Evolutionary conservation across 2,113 vertebrate species (phyloP), one percentile per base, ranked within the genome.

Genomic region (Sphaerodactylus townsendi): DNA sequence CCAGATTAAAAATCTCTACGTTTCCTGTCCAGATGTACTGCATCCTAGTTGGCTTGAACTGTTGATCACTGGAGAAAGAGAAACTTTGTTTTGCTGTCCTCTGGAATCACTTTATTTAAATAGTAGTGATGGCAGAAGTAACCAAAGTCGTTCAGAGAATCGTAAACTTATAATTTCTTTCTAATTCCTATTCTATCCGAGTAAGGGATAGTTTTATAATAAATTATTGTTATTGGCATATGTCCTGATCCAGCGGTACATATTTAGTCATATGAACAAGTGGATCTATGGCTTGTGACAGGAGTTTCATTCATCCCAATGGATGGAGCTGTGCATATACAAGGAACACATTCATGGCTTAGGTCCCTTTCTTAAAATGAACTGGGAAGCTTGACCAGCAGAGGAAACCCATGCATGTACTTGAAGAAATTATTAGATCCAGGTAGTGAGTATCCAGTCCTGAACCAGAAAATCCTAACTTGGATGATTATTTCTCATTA

Each of bases 1-100:
- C 77, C 72, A 73, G 21, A 77, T 80, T n/a, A 87, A 87, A 87
- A 44, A 53, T 19, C 79, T 87, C 44, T 90, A 50, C 15, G 59
- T 37, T 81, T 90, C 37, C 35, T 62, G 86, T 35, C 75, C 35
- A 41, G 11, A 23, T 30, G 10, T 5, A 10, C 0, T 0, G 0
- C 0, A 85, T 84, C 37, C 84, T 59, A 33, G 85, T 39, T 83
- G 0, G 0, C 65, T 90, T 59, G 78, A 28, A 86, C 85, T 72
- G 39, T 62, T 48, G 50, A 48, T 66, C 14, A 48, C 39, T 46
- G 69, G 48, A 44, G 82, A 85, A 68, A 88, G 30, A 39, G 48
- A 79, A 71, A 79, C 50, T 14, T 46, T 72, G 44, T 19, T 78
- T 30, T 78, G 83, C 66, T 85, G 83, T 76, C 53, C 83, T 83